Evolutionary conservation across 2,113 vertebrate species (phyloP), one percentile per base, ranked within the genome.

Genomic region (Tachuris rubrigastra): DNA sequence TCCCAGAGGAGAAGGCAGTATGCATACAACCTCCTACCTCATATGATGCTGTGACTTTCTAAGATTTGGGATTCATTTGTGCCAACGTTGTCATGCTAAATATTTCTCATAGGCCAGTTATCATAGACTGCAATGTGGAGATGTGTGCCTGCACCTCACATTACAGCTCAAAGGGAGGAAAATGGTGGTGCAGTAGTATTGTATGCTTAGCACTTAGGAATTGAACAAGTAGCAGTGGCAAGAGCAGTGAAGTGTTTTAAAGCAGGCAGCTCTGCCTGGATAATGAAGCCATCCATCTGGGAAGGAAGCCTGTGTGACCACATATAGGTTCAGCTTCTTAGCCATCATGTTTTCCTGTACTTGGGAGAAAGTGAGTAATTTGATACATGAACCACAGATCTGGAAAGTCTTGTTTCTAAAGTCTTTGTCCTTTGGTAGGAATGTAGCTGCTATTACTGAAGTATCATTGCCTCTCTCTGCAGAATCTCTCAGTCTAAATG

Each of bases 401-500:
- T 71, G 27, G 59, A 72, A 87, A 89, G 20, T 39, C 55, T 81
- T 72, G n/a, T 87, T 87, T 85, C 56, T 69, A 71, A 95, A 86
- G 30, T 78, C 39, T 92, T 80, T 85, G 80, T 42, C 82, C 76
- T 74, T 81, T 74, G 39, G 31, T 93, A 85, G 76, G 67, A 81
- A 49, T 39, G 23, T 59, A 91, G 60, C 67, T 93, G 41, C 41
- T 85, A 9, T 76, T 80, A 80, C 30, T 91, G 87, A 96, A 94
- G 95, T 88, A 96, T 96, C 95, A 96, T 97, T 96, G 93, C 95
- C 93, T 97, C 92, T 95, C 94, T 97, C 95, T 92, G 92, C 95
- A 96, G 85, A 97, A 97, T 97, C 95, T 96, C 96, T 97, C 91
- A 75, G 49, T 95, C 53, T 85, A 89, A 93, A 90, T 96, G 76